A percentile compares a stretch with the other conserved stretches of the same genome.
phyloP scores from a whole-genome alignment of 2,113 vertebrate species.

The Eurystomus gularis region DNA sequence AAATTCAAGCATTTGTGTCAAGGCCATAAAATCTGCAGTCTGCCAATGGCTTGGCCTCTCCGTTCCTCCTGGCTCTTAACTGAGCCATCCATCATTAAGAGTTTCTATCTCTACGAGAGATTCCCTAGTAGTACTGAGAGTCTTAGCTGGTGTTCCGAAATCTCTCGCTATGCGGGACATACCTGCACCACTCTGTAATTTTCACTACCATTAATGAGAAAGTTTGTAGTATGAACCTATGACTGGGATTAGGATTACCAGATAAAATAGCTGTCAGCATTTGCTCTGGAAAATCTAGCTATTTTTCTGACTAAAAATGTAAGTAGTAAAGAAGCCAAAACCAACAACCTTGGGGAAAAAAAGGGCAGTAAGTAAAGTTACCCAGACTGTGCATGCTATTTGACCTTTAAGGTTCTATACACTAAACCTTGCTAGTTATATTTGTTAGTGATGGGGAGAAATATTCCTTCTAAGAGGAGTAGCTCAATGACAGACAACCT shows the following conservation, averaged over 20 bases:
- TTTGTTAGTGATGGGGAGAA: background rate
- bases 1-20: background rate
- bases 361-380: background rate
- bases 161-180: background rate
- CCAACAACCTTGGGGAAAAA: background rate
- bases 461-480: background rate
- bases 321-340: background rate
- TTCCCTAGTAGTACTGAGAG: background rate
- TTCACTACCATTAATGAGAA: background rate
- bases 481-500: background rate
- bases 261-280: background rate
- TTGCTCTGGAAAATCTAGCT: background rate
- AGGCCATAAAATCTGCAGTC: background rate
- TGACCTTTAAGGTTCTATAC: background rate
- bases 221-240: background rate
- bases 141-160: background rate
- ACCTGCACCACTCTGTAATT: background rate
- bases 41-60: background rate
- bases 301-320: background rate
- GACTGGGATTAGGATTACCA: background rate
- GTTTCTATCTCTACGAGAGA: background rate
- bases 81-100: background rate
- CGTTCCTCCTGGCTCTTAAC: background rate
- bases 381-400: background rate
- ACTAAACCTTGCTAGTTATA: background rate